Base-by-base conservation (phyloP, 2,113 vertebrate species). In the Porphyrio hochstetteri region DNA sequence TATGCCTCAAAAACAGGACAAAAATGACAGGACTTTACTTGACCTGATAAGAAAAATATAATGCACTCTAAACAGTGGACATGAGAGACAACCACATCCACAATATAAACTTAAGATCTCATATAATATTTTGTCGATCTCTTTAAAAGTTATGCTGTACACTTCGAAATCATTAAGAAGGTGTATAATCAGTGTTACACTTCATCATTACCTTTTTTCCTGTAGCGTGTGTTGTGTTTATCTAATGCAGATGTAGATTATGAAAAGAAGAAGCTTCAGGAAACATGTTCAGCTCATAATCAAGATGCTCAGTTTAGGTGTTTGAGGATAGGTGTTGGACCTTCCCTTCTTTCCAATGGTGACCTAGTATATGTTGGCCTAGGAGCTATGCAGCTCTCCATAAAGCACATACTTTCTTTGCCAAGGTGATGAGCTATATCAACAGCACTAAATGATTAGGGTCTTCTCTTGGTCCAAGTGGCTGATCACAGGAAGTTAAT, bases 41-140 rank as follows among this genome's bases (percentile, higher is more conserved):
- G 29, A 35, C 19, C 24, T 64, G 24, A 8, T 70, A 64, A 11
- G 5, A 82, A 91, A 91, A 67, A 35, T 10, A 13, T 48, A 5
- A 63, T 64, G 17, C 5, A 35, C 8, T 78, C 11, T 63, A 33
- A 77, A 56, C 10, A 38, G 2, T 31, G 4, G 36, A 63, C 3
- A 17, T 53, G 11, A 71, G 21, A 86, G 7, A 55, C 0, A 2
- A 42, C 23, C 20, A 57, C 6, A 50, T 12, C 4, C 3, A 19
- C 17, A 70, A 40, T 19, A 53, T 31, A 88, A 69, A 75, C 19
- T 18, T 6, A 78, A 48, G 28, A 38, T 35, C 12, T 70, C 0
- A 0, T 35, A 44, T 38, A 82, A 35, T 36, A 48, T 33, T 70
- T 90, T 42, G 5, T 2, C 23, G 12, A 1, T 36, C 7, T 36